Evolutionary conservation across 2,113 vertebrate species (phyloP).

Genomic region (Rattus norvegicus): GRCr8 NC_086020.1:34115001-34115500

Average conservation of each 20-base stretch:
- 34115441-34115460: conserved; percentile 4
- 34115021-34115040: conserved; percentile 1
- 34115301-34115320: conserved; percentile 38
- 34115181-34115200: conserved; percentile 17
- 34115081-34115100: conserved; percentile 41
- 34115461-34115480: conserved; percentile 50
- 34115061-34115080: conserved; percentile 45
- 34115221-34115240: neutral
- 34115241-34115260: conserved; percentile 29
- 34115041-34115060: conserved; percentile 61
- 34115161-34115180: conserved; percentile 4
- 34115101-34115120: conserved; percentile 53
- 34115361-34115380: conserved; percentile 54
- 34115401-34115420: conserved; percentile 8
- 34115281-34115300: conserved; percentile 58
- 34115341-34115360: neutral
- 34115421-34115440: conserved; percentile 24
- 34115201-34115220: conserved; percentile 18
- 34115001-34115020: neutral
- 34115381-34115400: neutral
- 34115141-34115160: conserved; percentile 41
- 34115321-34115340: conserved; percentile 1
- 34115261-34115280: conserved; percentile 9
- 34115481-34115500: conserved; percentile 56
- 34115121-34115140: conserved; percentile 35